Conservation (phyloP, 2,888 invertebrate genomes). For the Drosophila mimetica region DNA sequence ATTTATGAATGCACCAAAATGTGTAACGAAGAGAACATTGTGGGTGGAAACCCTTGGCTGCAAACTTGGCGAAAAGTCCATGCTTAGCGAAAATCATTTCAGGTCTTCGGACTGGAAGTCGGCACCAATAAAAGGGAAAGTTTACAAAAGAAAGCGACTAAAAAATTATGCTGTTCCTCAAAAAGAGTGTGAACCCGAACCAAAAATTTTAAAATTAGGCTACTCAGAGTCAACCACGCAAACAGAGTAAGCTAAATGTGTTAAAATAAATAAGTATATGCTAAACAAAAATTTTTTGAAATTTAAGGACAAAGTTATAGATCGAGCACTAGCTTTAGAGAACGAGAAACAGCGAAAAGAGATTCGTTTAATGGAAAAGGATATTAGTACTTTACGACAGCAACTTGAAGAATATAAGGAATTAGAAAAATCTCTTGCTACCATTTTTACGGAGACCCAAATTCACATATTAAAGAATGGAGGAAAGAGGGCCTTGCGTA, state of each 20-base stretch:
- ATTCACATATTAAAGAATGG: slow-evolving; percentile 6
- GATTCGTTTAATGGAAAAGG: slow-evolving; percentile 4
- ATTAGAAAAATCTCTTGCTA: slow-evolving; percentile 9
- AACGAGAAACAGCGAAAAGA: background rate
- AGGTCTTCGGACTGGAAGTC: slow-evolving; percentile 3
- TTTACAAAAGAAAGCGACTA: slow-evolving; percentile 14
- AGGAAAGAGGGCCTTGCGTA: background rate
- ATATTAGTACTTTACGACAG: slow-evolving; percentile 6
- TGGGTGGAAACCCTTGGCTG: background rate
- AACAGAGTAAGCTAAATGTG: slow-evolving; percentile 17
- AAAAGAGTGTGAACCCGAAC: slow-evolving; percentile 1
- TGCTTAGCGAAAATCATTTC: background rate
- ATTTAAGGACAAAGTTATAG: slow-evolving; percentile 4
- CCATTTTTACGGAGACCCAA: slow-evolving; percentile 9
- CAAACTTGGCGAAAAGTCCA: background rate
- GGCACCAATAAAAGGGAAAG: slow-evolving; percentile 1
- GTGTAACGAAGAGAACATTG: background rate
- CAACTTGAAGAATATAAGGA: slow-evolving; percentile 11
- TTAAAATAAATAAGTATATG: background rate
- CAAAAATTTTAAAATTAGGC: background rate
- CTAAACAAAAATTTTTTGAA: background rate
- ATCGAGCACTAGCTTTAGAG: background rate
- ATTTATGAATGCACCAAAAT: slow-evolving; percentile 7
- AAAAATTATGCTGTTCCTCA: slow-evolving; percentile 20
- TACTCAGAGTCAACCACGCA: slow-evolving; percentile 7